These are phyloP conservation scores for Drosophila koepferae DNA, from an alignment of 2,888 invertebrate genomes.

Conservation along the genomic window DNA sequence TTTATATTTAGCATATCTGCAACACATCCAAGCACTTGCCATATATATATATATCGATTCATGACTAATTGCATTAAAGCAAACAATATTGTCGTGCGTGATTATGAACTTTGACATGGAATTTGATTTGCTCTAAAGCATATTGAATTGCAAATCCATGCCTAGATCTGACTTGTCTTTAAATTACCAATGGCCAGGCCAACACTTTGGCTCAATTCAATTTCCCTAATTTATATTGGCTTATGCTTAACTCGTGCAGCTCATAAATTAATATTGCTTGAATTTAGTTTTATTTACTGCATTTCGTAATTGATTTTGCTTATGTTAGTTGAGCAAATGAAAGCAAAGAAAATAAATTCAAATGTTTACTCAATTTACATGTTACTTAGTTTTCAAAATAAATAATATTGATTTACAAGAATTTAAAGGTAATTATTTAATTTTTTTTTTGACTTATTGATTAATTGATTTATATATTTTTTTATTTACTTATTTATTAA, in stretches of 20 bases:
- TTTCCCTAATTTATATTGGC: not conserved
- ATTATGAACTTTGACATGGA: slow-evolving; percentile 20
- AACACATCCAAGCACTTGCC: too few species aligned
- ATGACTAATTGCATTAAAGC: slow-evolving; percentile 19
- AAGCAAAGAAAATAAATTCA: too few species aligned
- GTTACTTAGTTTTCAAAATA: not conserved
- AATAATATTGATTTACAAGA: not conserved
- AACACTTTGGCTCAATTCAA: not conserved
- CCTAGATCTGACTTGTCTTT: not conserved
- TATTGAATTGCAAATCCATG: not conserved
- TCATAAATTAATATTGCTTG: not conserved
- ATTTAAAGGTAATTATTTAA: too few species aligned
- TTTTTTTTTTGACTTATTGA: too few species aligned
- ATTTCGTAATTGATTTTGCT: not conserved
- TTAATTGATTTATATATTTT: too few species aligned
- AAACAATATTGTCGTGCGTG: slow-evolving; percentile 9
- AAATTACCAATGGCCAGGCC: not conserved
- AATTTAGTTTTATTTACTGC: not conserved
- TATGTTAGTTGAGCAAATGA: not conserved
- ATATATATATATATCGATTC: not conserved
- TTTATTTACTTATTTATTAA: too few species aligned
- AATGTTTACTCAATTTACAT: not conserved
- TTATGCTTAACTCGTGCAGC: too few species aligned
- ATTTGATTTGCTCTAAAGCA: slow-evolving; percentile 12
- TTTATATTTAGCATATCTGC: not conserved